A percentile compares a stretch with the other conserved stretches of the same genome.
Evolutionary conservation across 2,888 invertebrate species (phyloP).

Genomic region (Leucania comma): DNA sequence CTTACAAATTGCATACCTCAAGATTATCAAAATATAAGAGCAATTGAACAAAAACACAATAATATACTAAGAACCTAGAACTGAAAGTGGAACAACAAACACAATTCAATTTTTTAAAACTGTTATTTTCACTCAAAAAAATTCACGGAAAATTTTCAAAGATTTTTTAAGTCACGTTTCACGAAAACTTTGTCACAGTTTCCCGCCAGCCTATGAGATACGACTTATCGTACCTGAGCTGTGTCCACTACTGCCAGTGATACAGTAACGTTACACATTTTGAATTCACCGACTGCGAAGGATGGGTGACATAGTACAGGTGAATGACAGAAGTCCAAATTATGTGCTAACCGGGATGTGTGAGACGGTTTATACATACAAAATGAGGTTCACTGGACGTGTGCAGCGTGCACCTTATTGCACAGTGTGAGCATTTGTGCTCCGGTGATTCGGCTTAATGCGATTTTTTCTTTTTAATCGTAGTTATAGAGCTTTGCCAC

Average conservation of each 20-base stretch:
- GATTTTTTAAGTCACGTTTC: conserved; percentile 8
- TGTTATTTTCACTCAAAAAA: conserved; percentile 19
- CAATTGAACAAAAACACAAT: conserved; percentile 7
- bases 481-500: no score
- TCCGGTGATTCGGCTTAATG: no score
- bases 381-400: conserved; percentile 26
- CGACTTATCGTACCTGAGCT: conserved; percentile 65
- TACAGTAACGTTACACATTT: conserved; percentile 58
- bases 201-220: conserved; percentile 23
- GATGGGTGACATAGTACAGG: conserved; percentile 42
- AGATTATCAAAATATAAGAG: conserved; percentile 3
- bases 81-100: neutral
- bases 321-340: conserved; percentile 52
- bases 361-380: conserved; percentile 28
- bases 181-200: conserved; percentile 20
- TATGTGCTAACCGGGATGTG: neutral
- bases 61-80: neutral
- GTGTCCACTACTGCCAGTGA: conserved; percentile 63
- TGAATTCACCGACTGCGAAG: conserved; percentile 47
- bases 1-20: neutral
- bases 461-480: no score
- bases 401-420: conserved; percentile 8
- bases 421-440: neutral
- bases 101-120: neutral
- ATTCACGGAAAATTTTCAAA: neutral